A percentile compares a stretch with the other conserved stretches of the same genome.
Conservation (phyloP, 2,888 invertebrate species). For the Clusia tigrina region DNA sequence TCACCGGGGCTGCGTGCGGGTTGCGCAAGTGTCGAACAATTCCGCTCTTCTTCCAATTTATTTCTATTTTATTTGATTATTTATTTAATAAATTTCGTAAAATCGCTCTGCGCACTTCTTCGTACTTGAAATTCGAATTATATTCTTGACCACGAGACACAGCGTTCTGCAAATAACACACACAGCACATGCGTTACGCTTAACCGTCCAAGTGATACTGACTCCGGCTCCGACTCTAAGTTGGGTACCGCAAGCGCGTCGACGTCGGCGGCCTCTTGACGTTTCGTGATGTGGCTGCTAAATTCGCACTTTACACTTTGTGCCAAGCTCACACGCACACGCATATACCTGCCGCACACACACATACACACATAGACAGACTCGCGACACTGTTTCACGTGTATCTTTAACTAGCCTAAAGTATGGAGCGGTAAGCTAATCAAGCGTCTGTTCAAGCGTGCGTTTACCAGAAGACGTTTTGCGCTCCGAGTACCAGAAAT, state of each 20-base stretch:
- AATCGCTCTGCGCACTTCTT: too few species aligned
- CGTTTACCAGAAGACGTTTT: conserved; percentile 36
- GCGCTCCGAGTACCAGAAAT: conserved; percentile 36
- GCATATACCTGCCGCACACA: conserved; percentile 19
- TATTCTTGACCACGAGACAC: too few species aligned
- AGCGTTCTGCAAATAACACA: conserved; percentile 24
- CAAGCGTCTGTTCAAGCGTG: conserved; percentile 30
- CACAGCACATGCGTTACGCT: conserved; percentile 51
- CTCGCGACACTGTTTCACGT: not conserved
- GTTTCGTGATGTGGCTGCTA: conserved; percentile 31
- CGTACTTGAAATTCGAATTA: too few species aligned
- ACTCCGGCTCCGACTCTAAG: conserved; percentile 54
- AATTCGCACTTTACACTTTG: conserved; percentile 60
- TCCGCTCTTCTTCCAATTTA: too few species aligned
- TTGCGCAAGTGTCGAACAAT: too few species aligned
- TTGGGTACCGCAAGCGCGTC: not conserved
- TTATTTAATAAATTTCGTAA: too few species aligned
- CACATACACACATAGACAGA: conserved; percentile 25
- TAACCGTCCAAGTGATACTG: conserved; percentile 56
- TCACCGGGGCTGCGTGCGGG: too few species aligned
- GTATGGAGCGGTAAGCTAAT: not conserved
- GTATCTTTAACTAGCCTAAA: not conserved
- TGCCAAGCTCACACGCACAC: conserved; percentile 23
- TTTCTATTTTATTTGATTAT: too few species aligned
- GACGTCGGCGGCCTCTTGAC: conserved; percentile 20